Conservation (phyloP, 2,113 vertebrate genomes). For the Paratilapia polleni region DNA sequence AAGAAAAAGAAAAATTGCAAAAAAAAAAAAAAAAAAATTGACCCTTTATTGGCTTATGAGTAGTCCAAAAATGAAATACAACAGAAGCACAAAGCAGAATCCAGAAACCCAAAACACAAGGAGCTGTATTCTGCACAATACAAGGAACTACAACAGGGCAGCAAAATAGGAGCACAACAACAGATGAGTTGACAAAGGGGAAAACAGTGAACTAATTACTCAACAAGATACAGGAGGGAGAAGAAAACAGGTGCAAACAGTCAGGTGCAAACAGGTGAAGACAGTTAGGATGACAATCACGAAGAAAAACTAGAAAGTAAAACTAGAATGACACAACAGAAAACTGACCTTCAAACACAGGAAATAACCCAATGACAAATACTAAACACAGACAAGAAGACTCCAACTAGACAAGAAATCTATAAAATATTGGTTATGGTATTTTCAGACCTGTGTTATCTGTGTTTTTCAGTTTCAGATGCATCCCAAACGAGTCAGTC, state of each 20-base stretch:
- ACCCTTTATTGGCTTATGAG: not conserved
- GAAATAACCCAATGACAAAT: not conserved
- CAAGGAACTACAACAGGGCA: too few relatives aligned
- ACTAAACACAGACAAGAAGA: not conserved
- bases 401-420: not conserved
- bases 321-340: not conserved
- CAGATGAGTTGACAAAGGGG: not conserved
- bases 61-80: not conserved
- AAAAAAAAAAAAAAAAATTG: too few relatives aligned
- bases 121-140: too few relatives aligned
- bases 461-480: constrained; percentile 37
- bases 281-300: not conserved
- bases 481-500: constrained; percentile 41
- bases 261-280: not conserved
- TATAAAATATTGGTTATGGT: not conserved
- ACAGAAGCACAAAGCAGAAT: too few relatives aligned
- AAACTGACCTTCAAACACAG: not conserved
- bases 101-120: too few relatives aligned
- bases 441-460: not conserved
- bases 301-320: not conserved
- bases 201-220: not conserved
- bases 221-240: not conserved
- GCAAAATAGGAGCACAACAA: too few relatives aligned
- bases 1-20: too few relatives aligned
- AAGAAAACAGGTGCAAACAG: not conserved